Evolutionary conservation across 2,888 invertebrate genomes (phyloP), one percentile per base, ranked within the genome.

Genomic region (Alloplasta piceator): DNA sequence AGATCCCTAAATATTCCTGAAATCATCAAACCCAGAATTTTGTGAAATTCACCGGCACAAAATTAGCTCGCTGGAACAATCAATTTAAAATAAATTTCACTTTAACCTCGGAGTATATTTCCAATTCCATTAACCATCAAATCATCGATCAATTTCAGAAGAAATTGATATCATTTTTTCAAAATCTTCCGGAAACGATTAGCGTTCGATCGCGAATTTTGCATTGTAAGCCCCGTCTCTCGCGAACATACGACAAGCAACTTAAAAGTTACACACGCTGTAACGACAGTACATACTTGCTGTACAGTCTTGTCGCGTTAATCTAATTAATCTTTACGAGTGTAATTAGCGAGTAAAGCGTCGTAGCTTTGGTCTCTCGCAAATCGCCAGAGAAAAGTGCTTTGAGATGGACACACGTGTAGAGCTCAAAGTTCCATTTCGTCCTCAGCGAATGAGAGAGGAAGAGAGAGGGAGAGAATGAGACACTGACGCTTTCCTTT

Each of bases 291-390:
- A 43, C 6, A 10, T 43, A 43, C 10, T 43, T 43, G 36, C 52
- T 43, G 56, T 48, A 55, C 52, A 52, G 43, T 64, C 64, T 60
- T 38, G 68, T 79, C 50, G 78, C 84, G 86, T 89, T 89, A 89
- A 90, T 90, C 88, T 87, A 89, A 90, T 90, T 90, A 90, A 90
- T 90, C 89, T 90, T 90, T 90, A 90, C 88, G 90, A 89, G 86
- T 85, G 86, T 88, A 90, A 90, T 90, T 90, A 90, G 86, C 86
- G 80, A 76, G 87, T 85, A 81, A 86, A 82, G 80, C 66, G 63
- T 64, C 80, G 66, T 64, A 16, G 14, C 76, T 80, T 26, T 60
- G 75, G n/a, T 67, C 58, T 39, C 43, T 58, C 43, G 48, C 26
- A 26, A 60, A 70, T 66, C 50, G 39, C 71, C 61, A 46, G 63